Base-by-base conservation (phyloP, 2,113 vertebrate species). In the Progne subis region DNA sequence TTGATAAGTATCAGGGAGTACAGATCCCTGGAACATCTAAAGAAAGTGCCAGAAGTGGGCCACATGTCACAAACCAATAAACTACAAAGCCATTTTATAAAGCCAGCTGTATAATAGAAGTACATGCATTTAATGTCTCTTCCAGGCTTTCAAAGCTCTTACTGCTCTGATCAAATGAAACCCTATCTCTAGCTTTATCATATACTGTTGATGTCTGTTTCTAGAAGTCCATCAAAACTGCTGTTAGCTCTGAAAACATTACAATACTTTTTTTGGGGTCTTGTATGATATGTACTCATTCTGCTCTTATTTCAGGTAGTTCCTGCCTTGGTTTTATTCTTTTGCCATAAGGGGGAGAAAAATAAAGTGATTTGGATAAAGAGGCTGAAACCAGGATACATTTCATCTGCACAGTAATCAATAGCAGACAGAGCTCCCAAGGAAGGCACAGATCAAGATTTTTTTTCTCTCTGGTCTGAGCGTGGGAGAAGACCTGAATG, bases 391-490 rank as follows among this genome's bases (percentile, higher is more conserved):
- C 50, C 61, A 76, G 79, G 81, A 84, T n/a, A 14, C 83, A 81
- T 95, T 95, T 96, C 86, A 93, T 95, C 94, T 87, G 63, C 74
- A 57, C 39, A 56, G 82, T 46, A 61, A 94, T 76, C 44, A 2
- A 41, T 59, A 75, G 79, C 82, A 95, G 68, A 56, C 92, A 95
- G 86, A 89, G 72, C 61, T 96, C 85, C 94, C 88, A 56, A 93
- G 75, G 47, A 94, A 92, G 94, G 41, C 26, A 31, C 24, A 21
- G 56, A 86, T 59, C 0, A 6, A 81, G 85, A 69, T 65, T 19
- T 20, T 94, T 94, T 93, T 97, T 96, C 92, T 89, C 52, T 59
- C 90, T 64, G 81, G 67, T 80, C 61, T 84, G 91, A 95, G 86
- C 57, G 71, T 25, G 67, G 71, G 69, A 82, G 67, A 92, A 84